Conservation (phyloP, 2,888 invertebrate species). For the Drosophila rubida region DNA sequence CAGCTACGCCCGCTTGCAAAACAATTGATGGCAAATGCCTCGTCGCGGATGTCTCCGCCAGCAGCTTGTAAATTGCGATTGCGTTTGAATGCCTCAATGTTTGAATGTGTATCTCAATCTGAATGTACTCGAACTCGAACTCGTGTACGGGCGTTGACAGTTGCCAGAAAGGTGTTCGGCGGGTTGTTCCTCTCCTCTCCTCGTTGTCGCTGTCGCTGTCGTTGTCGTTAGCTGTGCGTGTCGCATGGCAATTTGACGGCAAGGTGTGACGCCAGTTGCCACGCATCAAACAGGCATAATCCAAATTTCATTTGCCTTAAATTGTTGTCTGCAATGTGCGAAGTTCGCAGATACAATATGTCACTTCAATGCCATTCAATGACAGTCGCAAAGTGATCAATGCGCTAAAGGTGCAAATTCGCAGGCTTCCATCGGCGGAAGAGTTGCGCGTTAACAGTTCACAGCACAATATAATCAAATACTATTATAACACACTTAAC, state of each 20-base stretch:
- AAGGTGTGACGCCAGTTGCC: constrained; percentile 69
- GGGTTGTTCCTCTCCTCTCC: constrained; percentile 16
- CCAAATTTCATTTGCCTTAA: constrained; percentile 46
- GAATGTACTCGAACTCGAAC: constrained; percentile 52
- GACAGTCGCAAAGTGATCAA: constrained; percentile 38
- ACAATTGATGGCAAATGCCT: constrained; percentile 69
- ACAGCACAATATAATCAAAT: too few species aligned
- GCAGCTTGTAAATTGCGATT: constrained; percentile 65
- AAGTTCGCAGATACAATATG: constrained; percentile 20
- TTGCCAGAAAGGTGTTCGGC: constrained; percentile 67
- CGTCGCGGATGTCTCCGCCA: constrained; percentile 69
- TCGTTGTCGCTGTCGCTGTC: constrained; percentile 7
- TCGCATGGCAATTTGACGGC: constrained; percentile 45
- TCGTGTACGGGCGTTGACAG: constrained; percentile 73
- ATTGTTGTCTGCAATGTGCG: constrained; percentile 35
- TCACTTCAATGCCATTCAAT: constrained; percentile 28
- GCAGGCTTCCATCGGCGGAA: background rate
- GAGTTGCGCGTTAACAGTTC: background rate
- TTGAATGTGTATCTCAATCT: constrained; percentile 30
- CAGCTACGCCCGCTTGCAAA: constrained; percentile 74
- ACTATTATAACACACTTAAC: too few species aligned
- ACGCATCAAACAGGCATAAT: constrained; percentile 65
- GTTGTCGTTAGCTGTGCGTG: constrained; percentile 17
- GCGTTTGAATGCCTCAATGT: constrained; percentile 38
- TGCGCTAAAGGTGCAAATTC: constrained; percentile 43